Percentiles rank a stretch among this genome's conserved stretches.
phyloP scores from a whole-genome alignment of 1,140 invertebrate species.

The Holcopasites calliopsidis region DNA sequence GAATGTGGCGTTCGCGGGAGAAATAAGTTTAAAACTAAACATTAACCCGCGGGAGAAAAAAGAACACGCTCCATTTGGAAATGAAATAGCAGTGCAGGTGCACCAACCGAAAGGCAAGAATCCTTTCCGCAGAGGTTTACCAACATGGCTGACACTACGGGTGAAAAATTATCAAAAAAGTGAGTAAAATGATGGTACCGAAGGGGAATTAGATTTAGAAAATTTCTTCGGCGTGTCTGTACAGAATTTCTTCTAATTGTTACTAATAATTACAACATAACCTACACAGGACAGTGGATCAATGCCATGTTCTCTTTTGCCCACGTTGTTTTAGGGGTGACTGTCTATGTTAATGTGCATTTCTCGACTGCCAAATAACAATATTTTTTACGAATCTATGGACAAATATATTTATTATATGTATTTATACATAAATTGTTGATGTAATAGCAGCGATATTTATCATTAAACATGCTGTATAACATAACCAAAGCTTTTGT shows the following conservation, averaged over 20 bases:
- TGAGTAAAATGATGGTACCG: conserved; percentile 78
- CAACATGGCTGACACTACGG: conserved; percentile 81
- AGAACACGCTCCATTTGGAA: neutral
- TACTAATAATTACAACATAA: conserved; percentile 4
- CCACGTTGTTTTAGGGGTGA: conserved; percentile 12
- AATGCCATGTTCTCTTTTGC: neutral
- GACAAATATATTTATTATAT: conserved; percentile 1
- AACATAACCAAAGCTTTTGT: conserved; percentile 63
- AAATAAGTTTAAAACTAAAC: neutral
- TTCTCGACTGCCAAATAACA: neutral
- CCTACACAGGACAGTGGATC: neutral
- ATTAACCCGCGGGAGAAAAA: neutral
- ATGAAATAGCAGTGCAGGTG: conserved; percentile 6
- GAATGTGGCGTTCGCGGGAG: too few relatives aligned
- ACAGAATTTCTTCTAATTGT: neutral
- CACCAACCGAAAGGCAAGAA: conserved; percentile 27
- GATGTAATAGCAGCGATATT: neutral
- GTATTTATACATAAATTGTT: neutral
- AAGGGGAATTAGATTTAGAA: conserved; percentile 53
- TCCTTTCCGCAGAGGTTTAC: conserved; percentile 40
- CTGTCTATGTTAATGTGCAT: neutral
- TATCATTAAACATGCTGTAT: conserved; percentile 63
- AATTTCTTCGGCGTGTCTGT: neutral
- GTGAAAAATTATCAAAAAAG: conserved; percentile 86
- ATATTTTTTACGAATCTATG: conserved; percentile 12